phyloP scores from a whole-genome alignment of 2,888 invertebrate genomes.

The Agrotis puta region DNA sequence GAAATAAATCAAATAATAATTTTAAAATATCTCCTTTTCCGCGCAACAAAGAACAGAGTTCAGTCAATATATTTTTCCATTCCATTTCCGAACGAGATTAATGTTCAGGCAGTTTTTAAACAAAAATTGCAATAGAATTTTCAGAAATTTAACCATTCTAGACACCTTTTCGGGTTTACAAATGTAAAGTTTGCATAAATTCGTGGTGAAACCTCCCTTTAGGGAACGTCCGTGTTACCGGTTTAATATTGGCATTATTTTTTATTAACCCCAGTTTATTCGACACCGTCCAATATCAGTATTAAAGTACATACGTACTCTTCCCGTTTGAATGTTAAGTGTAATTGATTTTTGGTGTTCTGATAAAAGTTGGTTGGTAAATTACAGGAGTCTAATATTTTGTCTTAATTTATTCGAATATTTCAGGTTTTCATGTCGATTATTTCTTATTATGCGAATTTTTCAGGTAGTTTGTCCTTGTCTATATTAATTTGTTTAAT shows the following conservation, averaged over 20 bases:
- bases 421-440: background rate
- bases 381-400: background rate
- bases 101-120: constrained; percentile 51
- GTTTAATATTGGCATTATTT: constrained; percentile 81
- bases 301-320: constrained; percentile 61
- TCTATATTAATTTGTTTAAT: background rate
- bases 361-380: background rate
- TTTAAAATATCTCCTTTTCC: constrained; percentile 45
- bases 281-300: constrained; percentile 68
- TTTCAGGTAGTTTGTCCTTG: background rate
- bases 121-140: constrained; percentile 59
- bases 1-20: constrained; percentile 47
- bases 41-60: constrained; percentile 51
- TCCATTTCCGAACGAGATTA: constrained; percentile 55
- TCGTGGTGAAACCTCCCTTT: constrained; percentile 69
- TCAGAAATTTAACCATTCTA: constrained; percentile 58
- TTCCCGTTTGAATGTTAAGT: constrained; percentile 58
- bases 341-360: constrained; percentile 60
- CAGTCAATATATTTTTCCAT: constrained; percentile 57
- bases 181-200: constrained; percentile 73
- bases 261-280: constrained; percentile 79
- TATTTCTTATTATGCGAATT: background rate
- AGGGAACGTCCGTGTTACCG: constrained; percentile 71
- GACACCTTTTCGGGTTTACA: constrained; percentile 55
- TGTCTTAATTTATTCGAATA: background rate